Evolutionary conservation across 2,888 invertebrate species (phyloP), one percentile per base, ranked within the genome.

Genomic region (Thymelicus lineola): DNA sequence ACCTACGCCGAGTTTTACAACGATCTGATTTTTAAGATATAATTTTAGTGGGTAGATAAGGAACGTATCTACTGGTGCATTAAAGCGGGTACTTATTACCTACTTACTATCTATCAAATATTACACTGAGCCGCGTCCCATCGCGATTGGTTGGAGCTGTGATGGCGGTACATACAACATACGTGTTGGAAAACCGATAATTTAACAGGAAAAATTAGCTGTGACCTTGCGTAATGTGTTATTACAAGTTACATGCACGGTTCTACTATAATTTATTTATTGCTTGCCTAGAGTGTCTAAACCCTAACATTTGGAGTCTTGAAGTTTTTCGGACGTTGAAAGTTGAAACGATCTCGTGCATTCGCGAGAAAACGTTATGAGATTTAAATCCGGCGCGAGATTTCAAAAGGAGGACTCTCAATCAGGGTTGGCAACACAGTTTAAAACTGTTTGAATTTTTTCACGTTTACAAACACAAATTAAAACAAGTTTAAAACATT

Each of bases 141-240:
- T 46, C 64, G 66, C 46, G 65, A 60, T 45, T 71, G 65, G 61
- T 53, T 58, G 46, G 53, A 65, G 35, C 59, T 69, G n/a, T n/a
- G n/a, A n/a, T n/a, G 66, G 58, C 38, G 28, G 45, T 65, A 57
- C 36, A 48, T 66, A 58, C 38, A 60, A 60, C 57, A 57, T 68
- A 48, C 67, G 36, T 55, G 67, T 65, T 73, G 50, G 42, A 58
- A 75, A 74, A 74, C 70, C 68, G 77, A 78, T 75, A 76, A 77
- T 74, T 71, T 72, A 76, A 72, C 76, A 78, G 77, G 78, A 87
- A 86, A 87, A 82, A 35, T 82, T 75, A 78, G 77, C 77, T 76
- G 74, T 76, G 76, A 70, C 80, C 79, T 80, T 79, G 76, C 20
- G 10, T 65, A 5, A 42, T 65, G 46, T 66, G 12, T 46, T 57